Evolutionary conservation across 1,140 invertebrate species (phyloP), one percentile per base, ranked within the genome.

Genomic region (Caenorhabditis brenneri): DNA sequence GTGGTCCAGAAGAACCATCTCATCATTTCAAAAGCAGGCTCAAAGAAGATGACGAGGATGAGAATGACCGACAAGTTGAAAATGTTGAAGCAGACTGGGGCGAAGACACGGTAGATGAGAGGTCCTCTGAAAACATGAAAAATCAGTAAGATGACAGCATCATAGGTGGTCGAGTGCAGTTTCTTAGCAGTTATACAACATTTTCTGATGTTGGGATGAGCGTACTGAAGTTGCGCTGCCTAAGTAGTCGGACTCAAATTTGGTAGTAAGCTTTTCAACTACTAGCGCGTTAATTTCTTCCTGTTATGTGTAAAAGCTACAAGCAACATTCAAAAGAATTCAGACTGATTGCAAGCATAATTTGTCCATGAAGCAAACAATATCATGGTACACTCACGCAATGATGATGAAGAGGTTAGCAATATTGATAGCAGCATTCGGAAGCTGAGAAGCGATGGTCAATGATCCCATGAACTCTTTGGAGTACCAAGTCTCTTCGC

Each of bases 101-200:
- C 79, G 24, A 60, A 42, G 15, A 85, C 69, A 7, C 84, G 46
- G 36, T 84, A 42, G 31, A 85, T 33, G 16, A 85, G 80, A 1
- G 84, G 82, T n/a, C 84, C 84, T 12, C 84, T 85, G 83, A 79
- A 84, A 84, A 78, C n/a, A n/a, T n/a, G n/a, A n/a, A n/a, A n/a
- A n/a, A n/a, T n/a, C n/a, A n/a, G n/a, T n/a, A n/a, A n/a, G n/a
- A n/a, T n/a, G n/a, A n/a, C n/a, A n/a, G n/a, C n/a, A n/a, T n/a
- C n/a, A n/a, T n/a, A n/a, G n/a, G n/a, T n/a, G n/a, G n/a, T n/a
- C n/a, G n/a, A n/a, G n/a, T n/a, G n/a, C n/a, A n/a, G n/a, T n/a
- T n/a, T n/a, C n/a, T n/a, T n/a, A n/a, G n/a, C n/a, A n/a, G n/a
- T n/a, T n/a, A n/a, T n/a, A n/a, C n/a, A n/a, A n/a, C n/a, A n/a